Evolutionary conservation across 2,113 vertebrate genomes (phyloP).

Genomic region (Eublepharis macularius): DNA sequence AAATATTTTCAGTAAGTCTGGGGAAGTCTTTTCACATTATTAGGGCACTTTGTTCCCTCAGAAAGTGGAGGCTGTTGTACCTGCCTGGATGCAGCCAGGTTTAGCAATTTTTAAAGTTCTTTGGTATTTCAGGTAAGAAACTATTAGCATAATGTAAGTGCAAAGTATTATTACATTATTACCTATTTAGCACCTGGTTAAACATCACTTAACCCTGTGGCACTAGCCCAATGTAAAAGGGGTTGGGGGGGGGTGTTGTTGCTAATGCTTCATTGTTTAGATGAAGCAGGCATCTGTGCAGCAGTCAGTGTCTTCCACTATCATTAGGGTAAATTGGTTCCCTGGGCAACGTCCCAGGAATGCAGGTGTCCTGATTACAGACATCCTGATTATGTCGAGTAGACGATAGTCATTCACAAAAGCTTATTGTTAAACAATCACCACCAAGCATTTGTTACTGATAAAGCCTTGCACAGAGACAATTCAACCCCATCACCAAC

Average conservation of each 20-base stretch:
- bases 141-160: constrained; percentile 30
- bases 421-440: constrained; percentile 35
- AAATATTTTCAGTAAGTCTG: neutral
- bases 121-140: constrained; percentile 41
- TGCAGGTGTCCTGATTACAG: constrained; percentile 62
- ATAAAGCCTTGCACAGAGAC: neutral
- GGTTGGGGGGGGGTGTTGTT: constrained; percentile 57
- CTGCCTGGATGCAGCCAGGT: neutral
- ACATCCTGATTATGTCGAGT: constrained; percentile 53
- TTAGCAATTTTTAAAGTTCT: constrained; percentile 19
- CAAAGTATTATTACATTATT: constrained; percentile 62
- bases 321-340: constrained; percentile 73
- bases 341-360: constrained; percentile 59
- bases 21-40: neutral
- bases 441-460: neutral
- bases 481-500: neutral
- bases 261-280: constrained; percentile 67
- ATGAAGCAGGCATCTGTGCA: constrained; percentile 62
- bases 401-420: constrained; percentile 39
- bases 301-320: constrained; percentile 64
- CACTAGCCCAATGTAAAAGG: constrained; percentile 55
- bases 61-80: neutral
- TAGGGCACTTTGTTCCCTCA: neutral
- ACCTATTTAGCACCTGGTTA: constrained; percentile 68
- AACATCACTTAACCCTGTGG: constrained; percentile 67